Evolutionary conservation across 2,888 invertebrate species (phyloP), one percentile per base, ranked within the genome.

Genomic region (Philereme transversata): DNA sequence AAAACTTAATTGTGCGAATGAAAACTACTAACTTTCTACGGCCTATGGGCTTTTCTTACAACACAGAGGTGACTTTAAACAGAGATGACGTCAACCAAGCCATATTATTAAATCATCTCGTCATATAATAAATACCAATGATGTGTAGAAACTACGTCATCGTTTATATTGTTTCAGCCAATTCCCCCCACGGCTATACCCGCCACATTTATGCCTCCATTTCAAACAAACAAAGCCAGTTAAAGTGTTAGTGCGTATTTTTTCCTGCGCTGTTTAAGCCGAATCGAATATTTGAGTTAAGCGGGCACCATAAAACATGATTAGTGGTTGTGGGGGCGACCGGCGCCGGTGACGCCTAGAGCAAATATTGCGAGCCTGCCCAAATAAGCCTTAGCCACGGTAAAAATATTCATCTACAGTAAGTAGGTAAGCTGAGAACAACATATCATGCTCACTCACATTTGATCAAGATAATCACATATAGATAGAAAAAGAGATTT

Each of bases 241-340:
- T 48, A 57, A 55, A 61, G 55, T 57, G 61, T 47, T 51, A 49
- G 64, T 68, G 68, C 65, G 55, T 69, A 70, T 78, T 80, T 78
- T 80, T 75, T 75, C 75, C 69, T 76, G 72, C 76, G 73, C 76
- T 79, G 76, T 84, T 83, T 86, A 84, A 88, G 87, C 84, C 83
- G 76, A 82, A 85, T 86, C 82, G 87, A 83, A 79, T 79, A 77
- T 79, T 74, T 76, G 79, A 83, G 83, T 83, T 82, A 81, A 83
- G 82, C 81, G 80, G 72, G 79, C 77, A 81, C 80, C 87, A 85
- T 89, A 89, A 90, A 89, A 89, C 87, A 88, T 90, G 88, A 90
- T 90, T 88, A 88, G 90, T 87, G 87, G 85, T 79, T 76, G 78
- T 72, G 78, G 79, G 81, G 80, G 75, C 71, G 74, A 62, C 68